A percentile compares a stretch with the other conserved stretches of the same genome.
Conservation (phyloP, 2,797 vertebrate genomes). For the Argentina silus region DNA sequence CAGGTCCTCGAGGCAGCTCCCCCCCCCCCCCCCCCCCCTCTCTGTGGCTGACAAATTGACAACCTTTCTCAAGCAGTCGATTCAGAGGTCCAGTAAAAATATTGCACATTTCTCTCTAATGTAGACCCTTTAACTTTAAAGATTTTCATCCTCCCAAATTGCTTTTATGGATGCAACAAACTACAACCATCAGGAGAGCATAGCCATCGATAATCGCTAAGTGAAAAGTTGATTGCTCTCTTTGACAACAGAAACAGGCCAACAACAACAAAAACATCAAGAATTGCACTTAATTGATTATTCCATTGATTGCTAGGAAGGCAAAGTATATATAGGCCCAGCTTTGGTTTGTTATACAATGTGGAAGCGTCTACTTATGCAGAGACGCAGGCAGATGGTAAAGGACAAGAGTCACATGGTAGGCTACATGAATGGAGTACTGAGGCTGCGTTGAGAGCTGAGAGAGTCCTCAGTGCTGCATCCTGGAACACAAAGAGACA, state of each 20-base stretch:
- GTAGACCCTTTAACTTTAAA: neutral
- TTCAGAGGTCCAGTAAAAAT: neutral
- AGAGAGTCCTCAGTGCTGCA: constrained; percentile 30
- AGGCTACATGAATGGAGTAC: constrained; percentile 39
- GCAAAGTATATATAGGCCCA: constrained; percentile 8
- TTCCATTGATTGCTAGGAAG: constrained; percentile 14
- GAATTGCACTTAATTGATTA: constrained; percentile 35
- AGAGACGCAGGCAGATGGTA: constrained; percentile 19
- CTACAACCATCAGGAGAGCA: neutral
- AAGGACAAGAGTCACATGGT: constrained; percentile 6
- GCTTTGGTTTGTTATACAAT: neutral
- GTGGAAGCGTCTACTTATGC: constrained; percentile 16
- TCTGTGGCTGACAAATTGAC: neutral
- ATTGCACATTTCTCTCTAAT: neutral
- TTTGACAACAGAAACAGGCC: neutral
- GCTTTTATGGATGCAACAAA: neutral
- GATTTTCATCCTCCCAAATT: neutral
- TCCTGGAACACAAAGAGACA: constrained; percentile 49
- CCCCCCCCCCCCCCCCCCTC: neutral
- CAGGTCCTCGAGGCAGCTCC: neutral
- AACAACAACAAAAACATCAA: neutral
- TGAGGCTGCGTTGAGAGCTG: constrained; percentile 33
- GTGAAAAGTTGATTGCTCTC: neutral
- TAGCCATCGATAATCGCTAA: neutral
- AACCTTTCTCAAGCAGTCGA: neutral